phyloP scores from a whole-genome alignment of 2,113 vertebrate species.

The Gymnogyps californianus region DNA sequence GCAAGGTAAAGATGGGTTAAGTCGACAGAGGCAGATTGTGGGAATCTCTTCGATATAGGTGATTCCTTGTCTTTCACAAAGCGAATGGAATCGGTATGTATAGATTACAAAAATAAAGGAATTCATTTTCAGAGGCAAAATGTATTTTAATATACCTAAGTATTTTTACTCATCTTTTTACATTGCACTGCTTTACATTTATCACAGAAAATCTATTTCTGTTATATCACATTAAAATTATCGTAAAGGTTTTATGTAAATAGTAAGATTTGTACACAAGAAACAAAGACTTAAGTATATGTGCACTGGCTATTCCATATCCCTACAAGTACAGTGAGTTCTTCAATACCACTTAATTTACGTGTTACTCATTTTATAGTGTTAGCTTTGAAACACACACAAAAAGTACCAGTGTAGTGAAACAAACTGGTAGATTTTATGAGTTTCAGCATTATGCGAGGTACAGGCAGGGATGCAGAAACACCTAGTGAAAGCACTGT shows the following conservation, averaged over 20 bases:
- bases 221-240: neutral
- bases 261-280: neutral
- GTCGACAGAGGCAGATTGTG: neutral
- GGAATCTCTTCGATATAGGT: neutral
- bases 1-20: neutral
- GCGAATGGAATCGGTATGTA: neutral
- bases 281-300: neutral
- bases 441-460: neutral
- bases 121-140: neutral
- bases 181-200: neutral
- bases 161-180: neutral
- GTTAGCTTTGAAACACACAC: neutral
- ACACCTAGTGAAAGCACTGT: neutral
- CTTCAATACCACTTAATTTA: neutral
- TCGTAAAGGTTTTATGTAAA: neutral
- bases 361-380: neutral
- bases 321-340: neutral
- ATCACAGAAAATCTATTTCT: neutral
- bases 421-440: neutral
- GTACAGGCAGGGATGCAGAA: neutral
- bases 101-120: neutral
- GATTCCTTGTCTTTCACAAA: neutral
- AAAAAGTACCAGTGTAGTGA: neutral
- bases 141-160: neutral
- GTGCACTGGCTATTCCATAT: neutral